Evolutionary conservation across 2,113 vertebrate species (phyloP).

Genomic region (Sylvia atricapilla): DNA sequence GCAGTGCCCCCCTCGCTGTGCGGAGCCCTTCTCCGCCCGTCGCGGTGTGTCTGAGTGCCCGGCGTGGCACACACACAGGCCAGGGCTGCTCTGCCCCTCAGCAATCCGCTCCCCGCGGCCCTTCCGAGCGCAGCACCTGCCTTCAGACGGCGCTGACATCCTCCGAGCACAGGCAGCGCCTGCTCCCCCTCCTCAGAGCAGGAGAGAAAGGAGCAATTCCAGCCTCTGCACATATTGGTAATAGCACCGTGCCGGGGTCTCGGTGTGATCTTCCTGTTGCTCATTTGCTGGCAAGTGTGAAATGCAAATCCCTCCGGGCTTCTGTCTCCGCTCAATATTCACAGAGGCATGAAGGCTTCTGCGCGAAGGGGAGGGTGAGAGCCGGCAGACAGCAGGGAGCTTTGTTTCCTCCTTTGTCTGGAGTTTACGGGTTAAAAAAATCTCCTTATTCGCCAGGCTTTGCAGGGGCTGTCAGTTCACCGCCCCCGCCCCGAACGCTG

Average conservation of each 20-base stretch:
- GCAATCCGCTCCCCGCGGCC: rapidly evolving
- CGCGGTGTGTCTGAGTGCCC: neutral
- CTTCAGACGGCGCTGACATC: rapidly evolving
- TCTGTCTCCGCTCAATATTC: constrained; percentile 69
- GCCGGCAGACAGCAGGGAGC: constrained; percentile 12
- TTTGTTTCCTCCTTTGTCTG: constrained; percentile 53
- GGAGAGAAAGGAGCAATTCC: neutral
- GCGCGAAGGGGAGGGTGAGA: neutral
- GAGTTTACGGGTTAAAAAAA: constrained; percentile 2
- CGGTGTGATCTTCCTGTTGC: constrained; percentile 47
- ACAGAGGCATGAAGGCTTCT: constrained; percentile 44
- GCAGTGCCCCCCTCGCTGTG: neutral
- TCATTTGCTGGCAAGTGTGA: constrained; percentile 68
- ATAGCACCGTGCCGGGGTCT: constrained; percentile 47
- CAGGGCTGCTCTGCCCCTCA: neutral
- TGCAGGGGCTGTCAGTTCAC: neutral
- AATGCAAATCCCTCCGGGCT: constrained; percentile 64
- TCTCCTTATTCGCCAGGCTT: neutral
- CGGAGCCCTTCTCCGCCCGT: neutral
- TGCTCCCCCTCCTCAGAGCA: neutral
- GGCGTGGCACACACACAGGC: rapidly evolving
- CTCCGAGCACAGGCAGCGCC: neutral
- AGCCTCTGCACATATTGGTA: neutral
- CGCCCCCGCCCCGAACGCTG: neutral
- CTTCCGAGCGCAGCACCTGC: neutral